Conservation (phyloP, 2,888 invertebrate species). For the Hemithea aestivaria region DNA sequence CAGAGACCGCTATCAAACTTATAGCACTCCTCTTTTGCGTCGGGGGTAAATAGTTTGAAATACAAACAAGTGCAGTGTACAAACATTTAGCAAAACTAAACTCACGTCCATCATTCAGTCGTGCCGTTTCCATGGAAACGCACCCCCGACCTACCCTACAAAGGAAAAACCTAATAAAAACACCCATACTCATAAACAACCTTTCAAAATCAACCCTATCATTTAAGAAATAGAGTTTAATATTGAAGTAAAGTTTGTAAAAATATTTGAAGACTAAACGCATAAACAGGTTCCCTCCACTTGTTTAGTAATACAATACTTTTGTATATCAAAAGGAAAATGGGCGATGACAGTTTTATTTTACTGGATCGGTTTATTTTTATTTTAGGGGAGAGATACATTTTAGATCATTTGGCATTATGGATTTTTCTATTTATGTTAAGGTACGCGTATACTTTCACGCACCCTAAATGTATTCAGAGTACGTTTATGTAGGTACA, state of each 20-base stretch:
- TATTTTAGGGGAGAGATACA: neutral
- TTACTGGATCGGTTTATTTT: constrained; percentile 10
- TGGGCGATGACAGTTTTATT: constrained; percentile 30
- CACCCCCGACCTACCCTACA: constrained; percentile 54
- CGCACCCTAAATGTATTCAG: no score
- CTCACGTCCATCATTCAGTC: constrained; percentile 34
- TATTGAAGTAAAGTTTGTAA: constrained; percentile 2
- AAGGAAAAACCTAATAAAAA: constrained; percentile 56
- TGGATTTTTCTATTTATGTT: no score
- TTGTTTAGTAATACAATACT: constrained; percentile 57
- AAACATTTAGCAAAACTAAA: constrained; percentile 21
- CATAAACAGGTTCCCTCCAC: constrained; percentile 49
- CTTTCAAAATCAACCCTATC: constrained; percentile 1
- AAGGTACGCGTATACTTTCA: no score
- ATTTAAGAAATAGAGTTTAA: neutral
- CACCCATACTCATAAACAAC: constrained; percentile 20
- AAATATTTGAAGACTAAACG: constrained; percentile 32
- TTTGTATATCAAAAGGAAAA: constrained; percentile 41
- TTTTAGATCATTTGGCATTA: no score
- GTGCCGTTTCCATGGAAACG: constrained; percentile 54
- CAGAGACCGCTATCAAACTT: no score
- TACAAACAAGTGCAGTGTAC: constrained; percentile 10
- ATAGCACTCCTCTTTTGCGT: constrained; percentile 1
- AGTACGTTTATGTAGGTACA: no score
- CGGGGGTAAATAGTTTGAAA: neutral